Evolutionary conservation across 2,888 invertebrate species (phyloP), one percentile per base, ranked within the genome.

Genomic region (Anarsia innoxiella): DNA sequence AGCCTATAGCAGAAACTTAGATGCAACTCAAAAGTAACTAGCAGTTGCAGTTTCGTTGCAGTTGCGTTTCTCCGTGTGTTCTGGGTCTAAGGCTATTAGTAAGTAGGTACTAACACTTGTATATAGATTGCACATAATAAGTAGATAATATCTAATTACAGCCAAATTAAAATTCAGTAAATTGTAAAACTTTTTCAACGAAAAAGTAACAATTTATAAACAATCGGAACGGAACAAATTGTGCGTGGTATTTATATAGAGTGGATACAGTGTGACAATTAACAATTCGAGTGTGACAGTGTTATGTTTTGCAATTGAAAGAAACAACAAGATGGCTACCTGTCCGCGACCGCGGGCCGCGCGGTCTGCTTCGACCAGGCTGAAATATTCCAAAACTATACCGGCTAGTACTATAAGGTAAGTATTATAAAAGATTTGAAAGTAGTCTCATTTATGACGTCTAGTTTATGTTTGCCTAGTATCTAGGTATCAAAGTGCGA

Each of bases 351-450:
- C 72, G 37, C 61, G 79, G 29, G 70, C 82, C 2, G 51, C 66
- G 11, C 63, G 80, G 39, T 74, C 79, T 1, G 61, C 72, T 19
- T 75, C 78, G 0, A 55, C 75, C 16, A 69, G 79, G 42, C 51
- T 82, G 49, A 83, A 80, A 41, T 83, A 83, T 48, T 83, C 82
- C 12, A 82, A 82, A 49, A 82, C 83, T 0, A 71, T 75, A 36
- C 79, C 83, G 5, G 74, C 78, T 3, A 74, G 76, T 53, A 64
- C 71, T 15, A 67, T 83, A 49, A 83, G 83, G 83, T 83, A 41
- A 39, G 65, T 31, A 26, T 26, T 3, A n/a, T n/a, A n/a, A n/a
- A n/a, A n/a, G n/a, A n/a, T n/a, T n/a, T n/a, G n/a, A n/a, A n/a
- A n/a, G n/a, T n/a, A n/a, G n/a, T n/a, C n/a, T n/a, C n/a, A n/a